phyloP scores from a whole-genome alignment of 37 sponge, comb jelly and placozoan genomes.

The Aplysina aerophoba region DNA sequence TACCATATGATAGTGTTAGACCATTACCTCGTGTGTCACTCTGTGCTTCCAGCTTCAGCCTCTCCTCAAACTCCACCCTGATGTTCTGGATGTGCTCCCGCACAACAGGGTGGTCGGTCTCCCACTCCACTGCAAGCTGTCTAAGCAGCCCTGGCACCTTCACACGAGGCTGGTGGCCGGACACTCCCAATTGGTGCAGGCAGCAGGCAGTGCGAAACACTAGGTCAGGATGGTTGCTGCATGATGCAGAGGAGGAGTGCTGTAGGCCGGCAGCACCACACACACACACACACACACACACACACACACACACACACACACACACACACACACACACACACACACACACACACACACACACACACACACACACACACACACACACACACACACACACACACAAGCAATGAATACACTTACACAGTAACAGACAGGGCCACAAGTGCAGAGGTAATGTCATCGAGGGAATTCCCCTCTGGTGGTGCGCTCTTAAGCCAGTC shows the following conservation, averaged over 20 bases:
- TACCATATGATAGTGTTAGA: too few relatives aligned
- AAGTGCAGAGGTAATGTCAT: slow-evolving; percentile 76
- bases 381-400: neutral
- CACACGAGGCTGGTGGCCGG: slow-evolving; percentile 39
- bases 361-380: too few relatives aligned
- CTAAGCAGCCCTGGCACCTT: slow-evolving; percentile 50
- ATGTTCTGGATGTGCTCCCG: slow-evolving; percentile 47
- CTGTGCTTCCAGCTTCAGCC: slow-evolving; percentile 40
- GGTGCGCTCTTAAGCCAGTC: slow-evolving; percentile 75
- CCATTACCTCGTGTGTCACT: neutral
- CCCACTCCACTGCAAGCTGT: slow-evolving; percentile 52
- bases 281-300: too few relatives aligned
- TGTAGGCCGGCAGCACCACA: too few relatives aligned
- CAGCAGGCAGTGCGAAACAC: slow-evolving; percentile 66
- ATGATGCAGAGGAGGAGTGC: neutral
- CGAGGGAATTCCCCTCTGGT: slow-evolving; percentile 25
- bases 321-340: too few relatives aligned
- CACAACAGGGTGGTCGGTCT: slow-evolving; percentile 49
- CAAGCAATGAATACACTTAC: slow-evolving; percentile 48
- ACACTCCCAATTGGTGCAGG: slow-evolving; percentile 49
- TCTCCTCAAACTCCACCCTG: slow-evolving; percentile 77
- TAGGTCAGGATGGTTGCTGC: slow-evolving; percentile 62
- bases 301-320: too few relatives aligned
- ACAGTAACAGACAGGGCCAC: slow-evolving; percentile 80
- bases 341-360: too few relatives aligned